Conservation (phyloP, 2,888 invertebrate species). For the Agrochola litura region DNA sequence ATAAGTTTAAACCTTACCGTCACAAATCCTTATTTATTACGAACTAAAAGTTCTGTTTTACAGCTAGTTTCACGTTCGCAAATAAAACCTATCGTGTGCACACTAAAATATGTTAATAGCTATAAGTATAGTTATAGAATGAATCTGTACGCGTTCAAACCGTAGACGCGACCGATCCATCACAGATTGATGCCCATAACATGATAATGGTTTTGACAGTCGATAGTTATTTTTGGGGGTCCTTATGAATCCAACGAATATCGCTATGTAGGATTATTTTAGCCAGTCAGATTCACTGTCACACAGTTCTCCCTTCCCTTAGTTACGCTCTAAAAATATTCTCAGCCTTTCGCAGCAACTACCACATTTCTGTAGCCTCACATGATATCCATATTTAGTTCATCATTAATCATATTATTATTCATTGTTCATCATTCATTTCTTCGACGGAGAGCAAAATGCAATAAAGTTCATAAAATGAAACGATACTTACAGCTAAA, state of each 20-base stretch:
- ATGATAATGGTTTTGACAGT: conserved; percentile 59
- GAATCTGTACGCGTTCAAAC: conserved; percentile 10
- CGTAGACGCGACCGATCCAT: conserved; percentile 51
- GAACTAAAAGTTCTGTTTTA: conserved; percentile 33
- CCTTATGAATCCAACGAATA: not conserved
- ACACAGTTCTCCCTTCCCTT: not conserved
- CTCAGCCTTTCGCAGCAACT: not conserved
- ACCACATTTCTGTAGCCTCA: not conserved
- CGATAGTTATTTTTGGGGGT: conserved; percentile 35
- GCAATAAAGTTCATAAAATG: no score
- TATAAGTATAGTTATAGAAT: not conserved
- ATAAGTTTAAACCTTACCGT: conserved; percentile 19
- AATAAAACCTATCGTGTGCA: conserved; percentile 12
- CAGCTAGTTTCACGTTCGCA: not conserved
- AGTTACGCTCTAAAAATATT: not conserved
- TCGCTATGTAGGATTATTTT: not conserved
- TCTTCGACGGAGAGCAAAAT: not conserved
- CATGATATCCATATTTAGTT: not conserved
- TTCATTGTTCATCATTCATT: not conserved
- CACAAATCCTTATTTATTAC: conserved; percentile 46
- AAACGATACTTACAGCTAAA: not conserved
- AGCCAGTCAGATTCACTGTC: no score
- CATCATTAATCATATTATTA: not conserved
- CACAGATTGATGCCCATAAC: conserved; percentile 53
- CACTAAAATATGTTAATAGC: not conserved